Evolutionary conservation across 2,888 invertebrate genomes (phyloP), one percentile per base, ranked within the genome.

Genomic region (Galerucella pusilla): DNA sequence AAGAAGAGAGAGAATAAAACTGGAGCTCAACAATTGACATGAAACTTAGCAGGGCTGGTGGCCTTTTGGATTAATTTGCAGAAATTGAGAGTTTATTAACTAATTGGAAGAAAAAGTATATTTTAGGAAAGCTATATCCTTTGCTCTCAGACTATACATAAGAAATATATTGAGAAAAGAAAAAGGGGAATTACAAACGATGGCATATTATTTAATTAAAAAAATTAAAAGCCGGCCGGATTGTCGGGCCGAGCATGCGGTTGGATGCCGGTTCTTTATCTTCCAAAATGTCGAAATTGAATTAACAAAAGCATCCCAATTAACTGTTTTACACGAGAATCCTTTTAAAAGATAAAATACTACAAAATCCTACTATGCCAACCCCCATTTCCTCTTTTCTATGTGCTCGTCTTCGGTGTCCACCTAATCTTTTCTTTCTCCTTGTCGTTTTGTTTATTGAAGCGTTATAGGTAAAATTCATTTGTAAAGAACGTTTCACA

Each of bases 281-380:
- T 76, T 42, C 66, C 72, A 66, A 76, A 77, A 77, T 73, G 75
- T 68, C 73, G 73, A 77, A 79, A 79, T 76, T 75, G 75, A 77
- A 78, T 78, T 76, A 79, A 77, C 79, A 78, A 77, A 78, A 79
- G 78, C 74, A 76, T 78, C 75, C 75, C 77, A 78, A 80, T 78
- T 77, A 76, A 78, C 75, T 74, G 77, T 77, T 76, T 42, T 75
- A 80, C 80, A 80, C 74, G 75, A 68, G 74, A 80, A 80, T 80
- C 80, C 80, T 80, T 80, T 80, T 78, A 80, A 76, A 77, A 75
- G 72, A 78, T 75, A 75, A 75, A 73, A 76, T 72, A 75, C 69
- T 64, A 68, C 68, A 64, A 69, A 74, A 68, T 69, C 64, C 71
- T 72, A 66, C 66, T 68, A 42, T 68, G 69, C 68, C 66, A 74